Base-by-base conservation (phyloP, 2,888 invertebrate species). In the Glyphotaelius pellucidus region DNA sequence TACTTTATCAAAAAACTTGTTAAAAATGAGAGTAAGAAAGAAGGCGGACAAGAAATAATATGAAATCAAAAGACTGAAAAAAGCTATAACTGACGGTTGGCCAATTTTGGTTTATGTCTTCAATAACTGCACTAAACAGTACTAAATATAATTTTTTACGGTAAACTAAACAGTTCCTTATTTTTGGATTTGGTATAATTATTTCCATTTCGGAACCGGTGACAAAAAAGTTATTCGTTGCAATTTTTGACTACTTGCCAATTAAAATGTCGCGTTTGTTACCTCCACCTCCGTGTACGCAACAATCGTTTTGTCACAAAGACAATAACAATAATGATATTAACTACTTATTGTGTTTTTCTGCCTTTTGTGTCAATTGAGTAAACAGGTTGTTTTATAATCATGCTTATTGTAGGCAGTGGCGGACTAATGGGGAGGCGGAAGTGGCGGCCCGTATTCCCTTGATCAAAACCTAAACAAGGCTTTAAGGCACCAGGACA, bases 371-470 rank as follows among this genome's bases (percentile, higher is more conserved):
- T 83, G 83, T 38, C 86, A 42, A 86, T 86, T 30, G 86, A 86
- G 86, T 86, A 86, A 86, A 86, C 86, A 47, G 30, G 15, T 30
- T 47, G 42, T 86, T 86, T 86, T 86, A 35, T 86, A 86, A 86
- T 47, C 3, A 9, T 67, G 42, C 86, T 42, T 3, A n/a, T 42
- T 42, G 86, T n/a, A n/a, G n/a, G n/a, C n/a, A n/a, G n/a, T n/a
- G n/a, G n/a, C n/a, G n/a, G n/a, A n/a, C n/a, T n/a, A n/a, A n/a
- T n/a, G n/a, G n/a, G n/a, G n/a, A n/a, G n/a, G n/a, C n/a, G n/a
- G n/a, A n/a, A n/a, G n/a, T n/a, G n/a, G n/a, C n/a, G n/a, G n/a
- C n/a, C n/a, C n/a, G n/a, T n/a, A n/a, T n/a, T n/a, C n/a, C n/a
- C n/a, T n/a, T n/a, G n/a, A n/a, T n/a, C n/a, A n/a, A n/a, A n/a